A percentile compares a stretch with the other conserved stretches of the same genome.
Evolutionary conservation across 2,797 vertebrate genomes (phyloP).

Genomic region (Peromyscus aztecus): DNA sequence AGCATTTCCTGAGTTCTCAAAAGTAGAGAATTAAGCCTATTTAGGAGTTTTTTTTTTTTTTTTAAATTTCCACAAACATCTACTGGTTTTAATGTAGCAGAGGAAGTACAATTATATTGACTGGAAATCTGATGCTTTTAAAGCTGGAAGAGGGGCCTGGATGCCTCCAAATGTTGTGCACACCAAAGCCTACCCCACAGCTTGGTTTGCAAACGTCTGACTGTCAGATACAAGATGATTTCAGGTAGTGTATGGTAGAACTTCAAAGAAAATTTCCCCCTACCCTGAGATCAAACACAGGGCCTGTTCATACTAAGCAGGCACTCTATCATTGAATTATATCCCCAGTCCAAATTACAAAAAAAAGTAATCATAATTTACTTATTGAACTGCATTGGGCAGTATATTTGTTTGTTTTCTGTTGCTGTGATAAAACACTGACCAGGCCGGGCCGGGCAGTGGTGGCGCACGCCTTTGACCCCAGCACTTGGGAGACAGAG

Average conservation of each 20-base stretch:
- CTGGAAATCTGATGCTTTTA: constrained; percentile 39
- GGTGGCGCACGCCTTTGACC: too few relatives aligned
- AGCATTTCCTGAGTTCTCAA: constrained; percentile 72
- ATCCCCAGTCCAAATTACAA: neutral
- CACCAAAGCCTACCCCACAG: neutral
- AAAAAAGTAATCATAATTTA: neutral
- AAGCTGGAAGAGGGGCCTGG: neutral
- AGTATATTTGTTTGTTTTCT: neutral
- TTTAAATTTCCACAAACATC: constrained; percentile 2
- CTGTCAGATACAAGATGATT: neutral
- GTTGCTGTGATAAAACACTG: neutral
- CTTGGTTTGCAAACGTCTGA: neutral
- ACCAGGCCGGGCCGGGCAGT: neutral
- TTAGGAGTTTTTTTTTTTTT: constrained; percentile 18
- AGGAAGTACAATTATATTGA: neutral
- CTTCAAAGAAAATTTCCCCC: neutral
- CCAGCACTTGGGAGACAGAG: too few relatives aligned
- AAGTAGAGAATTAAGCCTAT: constrained; percentile 77
- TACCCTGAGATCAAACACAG: neutral
- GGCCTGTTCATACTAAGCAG: neutral
- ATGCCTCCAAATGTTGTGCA: neutral
- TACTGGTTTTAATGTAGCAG: constrained; percentile 13
- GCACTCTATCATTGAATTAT: neutral
- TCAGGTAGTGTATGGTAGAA: neutral
- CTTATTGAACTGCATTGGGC: neutral